Percentiles rank a stretch among this genome's conserved stretches.
These are phyloP conservation scores for Eleutherodactylus coqui DNA, from an alignment of 2,797 vertebrate species.

Conservation along the genomic window DNA sequence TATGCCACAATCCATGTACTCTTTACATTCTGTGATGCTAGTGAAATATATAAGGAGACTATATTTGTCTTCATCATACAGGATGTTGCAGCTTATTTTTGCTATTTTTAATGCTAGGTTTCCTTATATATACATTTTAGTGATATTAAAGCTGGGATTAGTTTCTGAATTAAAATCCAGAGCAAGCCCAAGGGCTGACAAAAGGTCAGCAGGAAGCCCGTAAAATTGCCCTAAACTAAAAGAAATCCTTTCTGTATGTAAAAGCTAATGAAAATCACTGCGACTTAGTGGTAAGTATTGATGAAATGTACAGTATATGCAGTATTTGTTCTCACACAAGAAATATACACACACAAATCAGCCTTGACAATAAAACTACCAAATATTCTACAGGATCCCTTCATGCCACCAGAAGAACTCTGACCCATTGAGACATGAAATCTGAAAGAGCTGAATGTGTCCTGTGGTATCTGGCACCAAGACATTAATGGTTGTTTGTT, in stretches of 20 bases:
- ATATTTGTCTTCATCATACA: conserved; percentile 22
- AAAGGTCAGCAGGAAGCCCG: conserved; percentile 24
- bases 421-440: no score
- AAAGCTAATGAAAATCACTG: neutral
- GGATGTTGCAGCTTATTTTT: conserved; percentile 15
- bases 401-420: no score
- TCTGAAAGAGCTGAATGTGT: no score
- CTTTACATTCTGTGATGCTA: neutral
- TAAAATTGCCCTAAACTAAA: conserved; percentile 22
- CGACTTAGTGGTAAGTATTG: neutral
- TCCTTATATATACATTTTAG: conserved; percentile 1
- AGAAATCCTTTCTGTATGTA: neutral
- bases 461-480: no score
- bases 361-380: no score
- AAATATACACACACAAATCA: no score
- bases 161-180: conserved; percentile 25
- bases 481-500: no score
- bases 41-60: conserved; percentile 28
- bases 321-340: no score
- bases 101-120: neutral
- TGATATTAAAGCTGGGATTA: neutral
- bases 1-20: conserved; percentile 37
- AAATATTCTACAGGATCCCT: no score
- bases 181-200: neutral
- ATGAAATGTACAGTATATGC: neutral